These are phyloP conservation scores for Cercopithecus mona DNA, from an alignment of 2,113 vertebrate genomes.

Conservation along the genomic window DNA sequence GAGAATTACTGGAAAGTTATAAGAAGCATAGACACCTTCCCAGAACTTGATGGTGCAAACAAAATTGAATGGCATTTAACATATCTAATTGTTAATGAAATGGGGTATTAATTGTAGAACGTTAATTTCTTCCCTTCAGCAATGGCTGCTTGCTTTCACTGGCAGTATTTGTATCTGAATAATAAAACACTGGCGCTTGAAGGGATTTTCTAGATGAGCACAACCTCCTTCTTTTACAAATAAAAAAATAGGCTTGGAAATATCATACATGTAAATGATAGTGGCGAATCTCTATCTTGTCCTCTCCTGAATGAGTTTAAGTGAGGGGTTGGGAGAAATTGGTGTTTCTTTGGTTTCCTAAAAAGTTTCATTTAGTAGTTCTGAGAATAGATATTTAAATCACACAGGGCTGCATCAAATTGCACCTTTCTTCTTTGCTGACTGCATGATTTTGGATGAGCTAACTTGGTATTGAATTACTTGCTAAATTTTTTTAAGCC, in stretches of 20 bases:
- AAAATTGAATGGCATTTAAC: slow-evolving; percentile 70
- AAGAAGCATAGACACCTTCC: slow-evolving; percentile 51
- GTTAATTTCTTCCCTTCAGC: slow-evolving; percentile 70
- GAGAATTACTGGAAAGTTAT: slow-evolving; percentile 63
- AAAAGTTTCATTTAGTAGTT: neutral
- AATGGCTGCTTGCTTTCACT: slow-evolving; percentile 52
- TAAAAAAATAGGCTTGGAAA: neutral
- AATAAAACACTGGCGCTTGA: slow-evolving; percentile 37
- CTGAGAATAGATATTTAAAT: neutral
- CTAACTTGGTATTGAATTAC: neutral
- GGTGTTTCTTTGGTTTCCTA: neutral
- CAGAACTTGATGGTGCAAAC: slow-evolving; percentile 58
- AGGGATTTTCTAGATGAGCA: slow-evolving; percentile 30
- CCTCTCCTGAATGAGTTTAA: neutral
- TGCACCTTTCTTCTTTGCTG: neutral
- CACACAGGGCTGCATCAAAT: neutral
- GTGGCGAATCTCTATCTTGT: neutral
- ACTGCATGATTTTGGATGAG: neutral
- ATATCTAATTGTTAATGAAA: slow-evolving; percentile 76
- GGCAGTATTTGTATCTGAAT: slow-evolving; percentile 31
- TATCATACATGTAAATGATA: neutral
- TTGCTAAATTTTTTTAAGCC: neutral
- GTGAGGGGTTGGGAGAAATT: neutral
- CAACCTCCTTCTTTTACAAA: slow-evolving; percentile 29
- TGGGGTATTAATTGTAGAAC: slow-evolving; percentile 70